These are phyloP conservation scores for Aselliscus stoliczkanus DNA, from an alignment of 2,797 vertebrate genomes.

Conservation along the genomic window DNA sequence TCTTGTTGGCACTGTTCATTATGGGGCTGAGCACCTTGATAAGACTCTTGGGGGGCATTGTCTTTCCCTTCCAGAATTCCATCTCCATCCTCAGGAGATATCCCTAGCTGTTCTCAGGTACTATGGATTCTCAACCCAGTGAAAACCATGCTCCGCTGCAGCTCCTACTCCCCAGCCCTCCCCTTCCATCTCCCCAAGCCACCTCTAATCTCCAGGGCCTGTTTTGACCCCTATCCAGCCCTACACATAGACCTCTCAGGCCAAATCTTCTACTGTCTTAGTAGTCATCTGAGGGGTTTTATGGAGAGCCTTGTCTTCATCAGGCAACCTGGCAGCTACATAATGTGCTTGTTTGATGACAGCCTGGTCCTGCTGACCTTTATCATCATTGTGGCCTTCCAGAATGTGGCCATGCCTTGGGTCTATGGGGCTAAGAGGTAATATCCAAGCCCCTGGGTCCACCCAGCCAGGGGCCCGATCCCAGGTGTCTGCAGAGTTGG, in stretches of 20 bases:
- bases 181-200: too few species aligned
- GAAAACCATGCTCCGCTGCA: background rate
- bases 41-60: constrained; percentile 87
- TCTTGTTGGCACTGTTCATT: constrained; percentile 90
- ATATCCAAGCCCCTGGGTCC: background rate
- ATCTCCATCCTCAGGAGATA: constrained; percentile 81
- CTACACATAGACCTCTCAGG: background rate
- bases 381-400: constrained; percentile 85
- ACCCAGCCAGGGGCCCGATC: background rate
- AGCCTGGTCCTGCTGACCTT: constrained; percentile 88
- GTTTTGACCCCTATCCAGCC: background rate
- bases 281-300: constrained; percentile 84
- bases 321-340: constrained; percentile 88
- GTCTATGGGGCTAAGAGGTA: constrained; percentile 89
- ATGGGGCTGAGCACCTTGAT: constrained; percentile 89
- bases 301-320: constrained; percentile 87
- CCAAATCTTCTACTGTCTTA: constrained; percentile 55
- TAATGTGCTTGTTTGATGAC: constrained; percentile 89
- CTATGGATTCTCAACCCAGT: background rate
- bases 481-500: background rate
- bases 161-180: too few species aligned
- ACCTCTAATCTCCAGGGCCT: background rate
- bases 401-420: constrained; percentile 89
- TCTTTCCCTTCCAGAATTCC: constrained; percentile 85
- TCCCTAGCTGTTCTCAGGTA: constrained; percentile 84